Evolutionary conservation across 1,140 invertebrate genomes (phyloP).

Genomic region (Popillia japonica): DNA sequence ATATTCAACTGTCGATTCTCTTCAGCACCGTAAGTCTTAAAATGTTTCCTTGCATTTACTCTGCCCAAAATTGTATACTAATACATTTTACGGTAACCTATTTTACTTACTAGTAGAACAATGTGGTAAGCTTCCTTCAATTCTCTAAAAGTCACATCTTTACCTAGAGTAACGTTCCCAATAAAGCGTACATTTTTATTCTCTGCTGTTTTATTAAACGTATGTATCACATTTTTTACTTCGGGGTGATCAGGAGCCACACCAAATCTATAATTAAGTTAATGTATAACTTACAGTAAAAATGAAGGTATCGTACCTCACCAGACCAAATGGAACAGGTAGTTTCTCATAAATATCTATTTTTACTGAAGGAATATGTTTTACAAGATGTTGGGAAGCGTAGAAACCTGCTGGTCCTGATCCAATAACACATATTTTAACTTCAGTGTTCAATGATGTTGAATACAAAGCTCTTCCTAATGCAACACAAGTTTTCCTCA

Average conservation of each 20-base stretch:
- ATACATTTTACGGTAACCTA: no score
- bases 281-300: neutral
- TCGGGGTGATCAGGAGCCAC: slow-evolving; percentile 99
- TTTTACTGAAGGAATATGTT: slow-evolving; percentile 70
- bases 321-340: slow-evolving; percentile 97
- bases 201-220: slow-evolving; percentile 89
- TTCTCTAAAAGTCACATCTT: slow-evolving; percentile 79
- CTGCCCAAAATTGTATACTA: no score
- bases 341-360: slow-evolving; percentile 95
- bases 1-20: slow-evolving; percentile 82
- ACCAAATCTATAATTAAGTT: slow-evolving; percentile 75
- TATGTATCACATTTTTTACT: slow-evolving; percentile 98
- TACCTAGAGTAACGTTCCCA: slow-evolving; percentile 91
- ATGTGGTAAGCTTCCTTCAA: slow-evolving; percentile 85
- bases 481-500: neutral
- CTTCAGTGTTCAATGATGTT: slow-evolving; percentile 35
- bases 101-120: slow-evolving; percentile 80
- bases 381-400: slow-evolving; percentile 90
- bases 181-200: slow-evolving; percentile 83
- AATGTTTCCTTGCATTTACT: slow-evolving; percentile 47
- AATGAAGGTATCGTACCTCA: slow-evolving; percentile 68
- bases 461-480: slow-evolving; percentile 33
- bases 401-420: slow-evolving; percentile 97
- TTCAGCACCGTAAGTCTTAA: slow-evolving; percentile 85
- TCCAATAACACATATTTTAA: slow-evolving; percentile 86